Percentiles rank a stretch among this genome's conserved stretches.
Evolutionary conservation across 1,140 invertebrate species (phyloP).

Genomic region (Drosophila pallidifrons): DNA sequence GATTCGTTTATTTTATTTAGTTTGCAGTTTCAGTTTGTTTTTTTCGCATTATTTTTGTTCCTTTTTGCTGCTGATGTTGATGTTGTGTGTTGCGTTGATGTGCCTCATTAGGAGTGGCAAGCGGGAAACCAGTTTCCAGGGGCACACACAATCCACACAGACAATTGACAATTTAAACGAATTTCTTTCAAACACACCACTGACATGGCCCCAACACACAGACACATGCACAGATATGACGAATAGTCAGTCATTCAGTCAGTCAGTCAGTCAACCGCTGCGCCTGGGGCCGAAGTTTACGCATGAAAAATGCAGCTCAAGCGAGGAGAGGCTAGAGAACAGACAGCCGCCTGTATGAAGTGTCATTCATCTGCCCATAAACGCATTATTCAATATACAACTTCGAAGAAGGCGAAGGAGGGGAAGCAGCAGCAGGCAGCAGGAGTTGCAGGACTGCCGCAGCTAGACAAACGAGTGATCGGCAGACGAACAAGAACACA

Average conservation of each 20-base stretch:
- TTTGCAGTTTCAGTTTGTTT: slow-evolving; percentile 29
- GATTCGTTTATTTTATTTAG: slow-evolving; percentile 55
- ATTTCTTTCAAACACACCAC: slow-evolving; percentile 77
- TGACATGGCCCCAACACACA: slow-evolving; percentile 70
- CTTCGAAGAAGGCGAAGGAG: background rate
- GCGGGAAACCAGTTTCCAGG: slow-evolving; percentile 70
- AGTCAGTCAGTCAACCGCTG: slow-evolving; percentile 14
- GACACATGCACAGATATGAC: slow-evolving; percentile 51
- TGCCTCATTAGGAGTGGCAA: slow-evolving; percentile 73
- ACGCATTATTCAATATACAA: slow-evolving; percentile 79
- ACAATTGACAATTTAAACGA: slow-evolving; percentile 82
- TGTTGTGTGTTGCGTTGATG: slow-evolving; percentile 51
- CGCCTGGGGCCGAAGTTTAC: slow-evolving; percentile 70
- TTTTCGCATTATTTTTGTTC: slow-evolving; percentile 25
- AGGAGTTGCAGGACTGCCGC: slow-evolving; percentile 38
- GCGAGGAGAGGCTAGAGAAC: slow-evolving; percentile 29
- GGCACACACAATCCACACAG: slow-evolving; percentile 60
- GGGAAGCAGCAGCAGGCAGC: background rate
- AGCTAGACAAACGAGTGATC: slow-evolving; percentile 81
- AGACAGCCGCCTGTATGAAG: slow-evolving; percentile 72
- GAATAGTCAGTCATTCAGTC: slow-evolving; percentile 60
- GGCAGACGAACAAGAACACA: slow-evolving; percentile 61
- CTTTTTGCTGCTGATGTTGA: slow-evolving; percentile 4
- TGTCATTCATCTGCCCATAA: slow-evolving; percentile 82
- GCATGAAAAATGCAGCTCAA: slow-evolving; percentile 71